Evolutionary conservation across 2,797 vertebrate species (phyloP).

Genomic region (Choloepus didactylus): DNA sequence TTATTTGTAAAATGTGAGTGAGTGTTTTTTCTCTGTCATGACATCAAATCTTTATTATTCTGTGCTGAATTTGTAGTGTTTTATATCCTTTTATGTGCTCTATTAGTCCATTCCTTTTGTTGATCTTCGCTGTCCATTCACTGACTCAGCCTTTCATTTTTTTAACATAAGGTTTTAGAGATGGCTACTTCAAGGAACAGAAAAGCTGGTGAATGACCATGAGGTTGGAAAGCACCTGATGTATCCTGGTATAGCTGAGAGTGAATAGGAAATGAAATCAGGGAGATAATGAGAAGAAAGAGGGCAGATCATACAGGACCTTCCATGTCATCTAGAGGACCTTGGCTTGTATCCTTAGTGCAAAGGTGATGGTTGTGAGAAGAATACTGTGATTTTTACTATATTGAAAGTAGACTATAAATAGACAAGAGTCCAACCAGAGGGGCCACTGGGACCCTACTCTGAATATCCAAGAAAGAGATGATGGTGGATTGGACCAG

Average conservation of each 20-base stretch:
- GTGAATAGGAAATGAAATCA: not conserved
- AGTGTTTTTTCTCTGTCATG: not conserved
- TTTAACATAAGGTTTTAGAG: not conserved
- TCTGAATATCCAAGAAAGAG: not conserved
- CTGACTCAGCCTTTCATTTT: not conserved
- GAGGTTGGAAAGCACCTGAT: not conserved
- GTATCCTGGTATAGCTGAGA: not conserved
- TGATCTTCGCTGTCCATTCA: not conserved
- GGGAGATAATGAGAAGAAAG: not conserved
- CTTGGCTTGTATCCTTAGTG: not conserved
- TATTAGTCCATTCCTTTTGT: not conserved
- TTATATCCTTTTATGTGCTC: not conserved
- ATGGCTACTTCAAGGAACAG: not conserved
- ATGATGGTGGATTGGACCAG: not conserved
- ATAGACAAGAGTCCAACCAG: not conserved
- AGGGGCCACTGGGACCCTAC: not conserved
- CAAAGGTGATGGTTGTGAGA: not conserved
- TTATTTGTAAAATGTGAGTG: not conserved
- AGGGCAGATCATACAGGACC: not conserved
- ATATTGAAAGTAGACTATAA: not conserved
- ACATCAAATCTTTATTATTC: not conserved
- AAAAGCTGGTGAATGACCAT: not conserved
- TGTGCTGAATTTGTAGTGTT: not conserved
- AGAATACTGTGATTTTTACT: not conserved
- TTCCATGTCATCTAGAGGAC: not conserved